Percentiles rank a stretch among this genome's conserved stretches.
These are phyloP conservation scores for Cerceris rybyensis DNA, from an alignment of 2,888 invertebrate genomes.

Conservation along the genomic window DNA sequence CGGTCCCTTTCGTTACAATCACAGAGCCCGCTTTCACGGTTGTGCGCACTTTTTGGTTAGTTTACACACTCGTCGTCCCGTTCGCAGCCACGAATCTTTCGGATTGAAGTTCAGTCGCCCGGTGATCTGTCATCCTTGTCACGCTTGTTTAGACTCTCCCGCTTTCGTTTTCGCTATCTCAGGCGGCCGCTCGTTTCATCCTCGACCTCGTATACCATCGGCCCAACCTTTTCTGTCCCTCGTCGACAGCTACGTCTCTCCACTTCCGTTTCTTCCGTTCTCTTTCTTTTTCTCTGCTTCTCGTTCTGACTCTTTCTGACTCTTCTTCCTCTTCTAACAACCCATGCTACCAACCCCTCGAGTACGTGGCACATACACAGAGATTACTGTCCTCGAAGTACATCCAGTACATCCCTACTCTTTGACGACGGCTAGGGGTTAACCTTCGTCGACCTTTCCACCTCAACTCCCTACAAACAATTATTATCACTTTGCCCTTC, in stretches of 20 bases:
- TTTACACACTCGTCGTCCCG: constrained; percentile 32
- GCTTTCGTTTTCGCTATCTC: constrained; percentile 43
- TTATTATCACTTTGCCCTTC: constrained; percentile 63
- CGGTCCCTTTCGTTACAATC: constrained; percentile 23
- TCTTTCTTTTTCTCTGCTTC: constrained; percentile 33
- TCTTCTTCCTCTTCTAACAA: neutral
- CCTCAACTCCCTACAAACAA: constrained; percentile 58
- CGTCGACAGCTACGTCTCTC: constrained; percentile 76
- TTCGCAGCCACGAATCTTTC: constrained; percentile 44
- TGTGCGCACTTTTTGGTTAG: constrained; percentile 32
- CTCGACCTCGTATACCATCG: constrained; percentile 70
- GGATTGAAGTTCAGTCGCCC: constrained; percentile 46
- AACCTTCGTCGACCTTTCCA: constrained; percentile 64
- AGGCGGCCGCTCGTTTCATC: constrained; percentile 46
- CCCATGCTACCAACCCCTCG: neutral
- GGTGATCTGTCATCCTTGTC: constrained; percentile 62
- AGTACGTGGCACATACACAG: constrained; percentile 21
- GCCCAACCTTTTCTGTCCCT: constrained; percentile 70
- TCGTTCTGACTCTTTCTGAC: constrained; percentile 6
- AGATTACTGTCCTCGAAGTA: constrained; percentile 14
- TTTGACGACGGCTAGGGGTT: constrained; percentile 27
- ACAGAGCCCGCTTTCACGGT: constrained; percentile 11
- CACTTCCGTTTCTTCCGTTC: constrained; percentile 77
- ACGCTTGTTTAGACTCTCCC: constrained; percentile 59
- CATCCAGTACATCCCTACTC: constrained; percentile 20